Evolutionary conservation across 2,113 vertebrate genomes (phyloP), one percentile per base, ranked within the genome.

Genomic region (Tetrao urogallus): DNA sequence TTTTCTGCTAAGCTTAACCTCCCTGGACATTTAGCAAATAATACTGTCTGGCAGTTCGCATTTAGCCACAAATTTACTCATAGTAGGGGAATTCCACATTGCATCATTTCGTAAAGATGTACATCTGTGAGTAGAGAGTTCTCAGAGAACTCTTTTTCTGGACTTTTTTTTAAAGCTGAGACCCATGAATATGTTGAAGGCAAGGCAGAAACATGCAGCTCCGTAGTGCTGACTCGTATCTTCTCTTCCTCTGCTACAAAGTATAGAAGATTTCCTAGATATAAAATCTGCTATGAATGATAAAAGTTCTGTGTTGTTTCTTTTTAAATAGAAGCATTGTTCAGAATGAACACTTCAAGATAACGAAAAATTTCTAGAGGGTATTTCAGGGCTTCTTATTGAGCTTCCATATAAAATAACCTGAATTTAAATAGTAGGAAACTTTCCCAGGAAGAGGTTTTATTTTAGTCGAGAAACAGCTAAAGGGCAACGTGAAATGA

Each of bases 21-120:
- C 45, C 32, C 40, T 57, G 47, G 79, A 34, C 28, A 30, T 73
- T 50, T 70, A 54, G 54, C 34, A 92, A 54, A 43, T 90, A 21
- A 6, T 69, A 0, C 34, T 54, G 15, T 66, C 83, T 48, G 30
- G 54, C 76, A 32, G 77, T 84, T 87, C 73, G 16, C 8, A 11
- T 86, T 92, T 86, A 81, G 77, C 73, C 47, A 63, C 63, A 45
- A 82, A 56, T 89, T 84, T 45, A 34, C n/a, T 92, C 84, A 45
- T 36, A 57, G 54, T 30, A 91, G 84, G 92, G 90, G 92, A 96
- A 94, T 90, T 93, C 89, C 87, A 89, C 58, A 64, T 92, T 95
- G 74, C 89, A 50, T 93, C 81, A 89, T 85, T 89, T 34, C 48
- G 87, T 57, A 92, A 82, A 76, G 86, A 87, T 66, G 61, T 32